A percentile compares a stretch with the other conserved stretches of the same genome.
These are phyloP conservation scores for Eurypyga helias DNA, from an alignment of 2,113 vertebrate species.

Conservation along the genomic window DNA sequence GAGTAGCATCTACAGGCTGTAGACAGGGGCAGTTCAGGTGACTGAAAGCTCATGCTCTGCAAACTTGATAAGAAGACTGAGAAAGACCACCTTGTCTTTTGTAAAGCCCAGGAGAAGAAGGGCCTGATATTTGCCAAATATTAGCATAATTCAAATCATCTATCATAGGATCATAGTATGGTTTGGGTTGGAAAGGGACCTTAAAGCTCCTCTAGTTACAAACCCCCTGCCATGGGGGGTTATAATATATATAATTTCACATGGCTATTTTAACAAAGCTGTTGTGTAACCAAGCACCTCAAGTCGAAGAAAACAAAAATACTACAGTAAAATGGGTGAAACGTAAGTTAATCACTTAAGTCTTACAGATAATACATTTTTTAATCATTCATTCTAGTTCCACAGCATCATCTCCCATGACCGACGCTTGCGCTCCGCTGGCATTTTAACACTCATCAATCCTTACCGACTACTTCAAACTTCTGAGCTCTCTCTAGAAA, in stretches of 20 bases:
- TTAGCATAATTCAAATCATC: background rate
- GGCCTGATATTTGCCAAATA: background rate
- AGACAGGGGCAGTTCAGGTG: background rate
- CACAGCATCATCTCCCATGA: background rate
- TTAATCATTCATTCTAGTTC: background rate
- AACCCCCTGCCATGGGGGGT: too few species aligned
- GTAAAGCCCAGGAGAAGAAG: background rate
- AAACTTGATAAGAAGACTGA: background rate
- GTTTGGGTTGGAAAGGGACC: too few species aligned
- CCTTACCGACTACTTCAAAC: background rate
- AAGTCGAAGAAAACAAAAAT: background rate
- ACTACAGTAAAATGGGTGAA: background rate
- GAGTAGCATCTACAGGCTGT: background rate
- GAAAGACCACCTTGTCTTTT: background rate
- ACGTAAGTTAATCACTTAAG: background rate
- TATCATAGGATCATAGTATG: too few species aligned
- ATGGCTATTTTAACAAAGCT: background rate
- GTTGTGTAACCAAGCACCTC: background rate
- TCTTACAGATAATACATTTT: background rate
- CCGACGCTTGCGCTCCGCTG: fast-evolving
- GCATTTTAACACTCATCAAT: background rate
- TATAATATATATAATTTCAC: background rate
- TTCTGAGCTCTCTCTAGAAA: background rate
- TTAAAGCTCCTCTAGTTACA: too few species aligned
- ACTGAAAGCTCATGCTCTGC: background rate